Conservation (phyloP, 2,888 invertebrate genomes). For the Dexiosoma caninum region DNA sequence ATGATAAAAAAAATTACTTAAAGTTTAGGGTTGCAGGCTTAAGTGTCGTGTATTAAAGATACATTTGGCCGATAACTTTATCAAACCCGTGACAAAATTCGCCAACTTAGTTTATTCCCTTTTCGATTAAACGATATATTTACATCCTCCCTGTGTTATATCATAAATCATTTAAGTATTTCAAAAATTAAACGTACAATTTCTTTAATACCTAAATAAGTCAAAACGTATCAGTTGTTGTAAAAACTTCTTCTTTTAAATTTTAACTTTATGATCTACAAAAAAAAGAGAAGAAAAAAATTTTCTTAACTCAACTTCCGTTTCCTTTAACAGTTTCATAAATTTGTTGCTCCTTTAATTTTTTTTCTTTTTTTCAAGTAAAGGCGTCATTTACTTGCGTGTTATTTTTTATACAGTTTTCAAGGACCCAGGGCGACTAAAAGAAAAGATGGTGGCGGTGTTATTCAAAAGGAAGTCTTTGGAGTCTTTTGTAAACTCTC, state of each 20-base stretch:
- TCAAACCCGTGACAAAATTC: neutral
- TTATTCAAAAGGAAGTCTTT: constrained; percentile 23
- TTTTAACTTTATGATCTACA: neutral
- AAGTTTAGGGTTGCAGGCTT: neutral
- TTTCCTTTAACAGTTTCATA: constrained; percentile 1
- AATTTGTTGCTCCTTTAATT: neutral
- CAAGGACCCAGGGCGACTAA: neutral
- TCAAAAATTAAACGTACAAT: too few relatives aligned
- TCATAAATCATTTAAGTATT: neutral
- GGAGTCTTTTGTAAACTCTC: constrained; percentile 23
- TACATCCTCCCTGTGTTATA: neutral
- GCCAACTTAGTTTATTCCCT: neutral
- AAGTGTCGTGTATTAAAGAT: neutral
- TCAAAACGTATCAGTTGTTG: constrained; percentile 35
- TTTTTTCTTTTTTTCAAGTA: neutral
- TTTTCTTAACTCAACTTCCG: constrained; percentile 26
- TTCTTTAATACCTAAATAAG: constrained; percentile 11
- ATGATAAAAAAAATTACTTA: neutral
- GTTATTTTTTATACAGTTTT: neutral
- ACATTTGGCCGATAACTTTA: neutral
- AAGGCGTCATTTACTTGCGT: constrained; percentile 47
- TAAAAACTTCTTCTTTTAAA: neutral
- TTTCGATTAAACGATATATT: neutral
- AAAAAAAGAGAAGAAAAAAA: neutral
- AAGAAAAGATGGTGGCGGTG: neutral